These are phyloP conservation scores for Diarsia dahlii DNA, from an alignment of 2,888 invertebrate species.

Conservation along the genomic window DNA sequence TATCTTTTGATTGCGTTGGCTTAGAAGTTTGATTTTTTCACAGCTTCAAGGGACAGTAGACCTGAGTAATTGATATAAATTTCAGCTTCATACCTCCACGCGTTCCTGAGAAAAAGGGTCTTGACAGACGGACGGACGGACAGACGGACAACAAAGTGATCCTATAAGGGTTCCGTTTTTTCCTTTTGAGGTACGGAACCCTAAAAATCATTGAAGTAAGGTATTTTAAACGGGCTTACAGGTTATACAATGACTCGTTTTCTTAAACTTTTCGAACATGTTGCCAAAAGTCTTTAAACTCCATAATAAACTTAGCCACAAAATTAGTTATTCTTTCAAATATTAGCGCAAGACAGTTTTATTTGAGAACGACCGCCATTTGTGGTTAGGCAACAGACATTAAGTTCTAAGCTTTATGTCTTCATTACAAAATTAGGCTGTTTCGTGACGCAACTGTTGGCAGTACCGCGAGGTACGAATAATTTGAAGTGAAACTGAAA, in stretches of 20 bases:
- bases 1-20: too few relatives aligned
- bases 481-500: conserved; percentile 23
- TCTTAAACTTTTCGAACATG: not conserved
- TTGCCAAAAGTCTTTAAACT: not conserved
- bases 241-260: not conserved
- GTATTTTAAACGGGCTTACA: not conserved
- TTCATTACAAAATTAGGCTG: conserved; percentile 66
- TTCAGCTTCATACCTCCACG: too few relatives aligned
- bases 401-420: conserved; percentile 69
- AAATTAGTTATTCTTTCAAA: conserved; percentile 46
- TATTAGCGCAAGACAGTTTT: conserved; percentile 48
- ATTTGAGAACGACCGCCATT: conserved; percentile 55
- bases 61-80: too few relatives aligned
- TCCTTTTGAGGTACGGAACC: too few relatives aligned
- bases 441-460: conserved; percentile 62
- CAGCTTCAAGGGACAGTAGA: too few relatives aligned
- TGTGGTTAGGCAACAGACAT: conserved; percentile 56
- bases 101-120: too few relatives aligned
- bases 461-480: conserved; percentile 39
- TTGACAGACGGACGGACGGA: too few relatives aligned
- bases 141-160: too few relatives aligned
- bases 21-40: too few relatives aligned
- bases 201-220: not conserved
- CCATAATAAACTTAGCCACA: conserved; percentile 36
- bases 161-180: too few relatives aligned